A percentile compares a stretch with the other conserved stretches of the same genome.
These are phyloP conservation scores for Oxyruncus cristatus DNA, from an alignment of 2,113 vertebrate genomes.

Conservation along the genomic window DNA sequence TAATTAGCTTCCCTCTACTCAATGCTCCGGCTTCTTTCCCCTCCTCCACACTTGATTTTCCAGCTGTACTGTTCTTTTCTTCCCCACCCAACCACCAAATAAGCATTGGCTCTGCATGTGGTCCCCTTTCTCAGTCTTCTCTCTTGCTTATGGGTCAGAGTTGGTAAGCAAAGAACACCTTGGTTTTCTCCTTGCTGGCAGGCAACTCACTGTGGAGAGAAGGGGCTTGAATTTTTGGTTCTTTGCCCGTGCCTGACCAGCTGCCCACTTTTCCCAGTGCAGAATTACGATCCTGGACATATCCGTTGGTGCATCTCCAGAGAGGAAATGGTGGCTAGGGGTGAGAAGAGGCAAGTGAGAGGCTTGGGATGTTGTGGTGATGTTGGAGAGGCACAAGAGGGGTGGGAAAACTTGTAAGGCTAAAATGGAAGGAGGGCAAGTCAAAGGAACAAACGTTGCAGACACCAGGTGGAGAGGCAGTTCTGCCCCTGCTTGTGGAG, in stretches of 20 bases:
- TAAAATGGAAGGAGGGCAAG: background rate
- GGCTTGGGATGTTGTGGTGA: background rate
- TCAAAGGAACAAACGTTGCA: background rate
- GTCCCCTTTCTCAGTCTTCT: background rate
- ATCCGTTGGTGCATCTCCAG: background rate
- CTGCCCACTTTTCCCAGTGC: background rate
- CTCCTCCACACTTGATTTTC: slow-evolving; percentile 54
- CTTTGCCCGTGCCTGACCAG: background rate
- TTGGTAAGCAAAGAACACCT: background rate
- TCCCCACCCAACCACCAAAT: slow-evolving; percentile 45
- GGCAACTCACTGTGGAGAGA: background rate
- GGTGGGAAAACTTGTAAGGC: background rate
- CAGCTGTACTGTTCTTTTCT: slow-evolving; percentile 25
- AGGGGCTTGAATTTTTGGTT: background rate
- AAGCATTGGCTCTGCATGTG: background rate
- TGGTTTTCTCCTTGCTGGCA: background rate
- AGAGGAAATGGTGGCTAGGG: background rate
- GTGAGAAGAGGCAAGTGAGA: background rate
- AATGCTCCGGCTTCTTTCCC: slow-evolving; percentile 4
- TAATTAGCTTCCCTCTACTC: slow-evolving; percentile 6
- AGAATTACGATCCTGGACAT: background rate
- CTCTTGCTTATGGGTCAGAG: background rate
- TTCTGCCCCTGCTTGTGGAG: background rate
- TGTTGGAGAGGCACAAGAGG: background rate
- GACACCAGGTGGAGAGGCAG: background rate